Base-by-base conservation (phyloP, 2,797 vertebrate species). In the Scleropages formosus region DNA sequence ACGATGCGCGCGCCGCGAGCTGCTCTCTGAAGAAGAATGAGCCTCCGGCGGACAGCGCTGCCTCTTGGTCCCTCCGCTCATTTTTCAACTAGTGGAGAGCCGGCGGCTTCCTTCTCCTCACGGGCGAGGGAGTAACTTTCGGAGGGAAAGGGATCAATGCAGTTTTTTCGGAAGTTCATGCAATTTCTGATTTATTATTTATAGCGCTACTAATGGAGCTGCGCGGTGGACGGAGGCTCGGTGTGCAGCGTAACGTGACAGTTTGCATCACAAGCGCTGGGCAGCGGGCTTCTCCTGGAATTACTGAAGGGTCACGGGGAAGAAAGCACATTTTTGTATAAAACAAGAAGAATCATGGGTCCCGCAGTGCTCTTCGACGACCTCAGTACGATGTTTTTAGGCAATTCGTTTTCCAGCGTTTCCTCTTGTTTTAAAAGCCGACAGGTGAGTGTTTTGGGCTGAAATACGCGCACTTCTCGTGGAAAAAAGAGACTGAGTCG, bases 131-230 rank as follows among this genome's bases (percentile, higher is more conserved):
- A 13, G 9, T 56, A 64, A 76, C 75, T 76, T 63, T 44, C n/a
- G 27, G 59, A 11, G 16, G 1, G 15, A 22, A 24, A 31, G 31
- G 6, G 6, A 22, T 20, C 47, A 44, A 53, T 15, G 49, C 46
- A 51, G 76, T 39, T 75, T n/a, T 10, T 18, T 70, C 24, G 24
- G 20, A 61, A 47, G 39, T 76, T 20, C 63, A 71, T 62, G 27
- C 10, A 71, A 63, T 61, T n/a, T n/a, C n/a, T n/a, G n/a, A n/a
- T n/a, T n/a, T 70, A 51, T 51, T 51, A 24, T n/a, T 76, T 6
- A n/a, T n/a, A n/a, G n/a, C n/a, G n/a, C n/a, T n/a, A 75, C 69
- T 58, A 67, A 62, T 69, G 74, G 67, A 31, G 53, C 65, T 39
- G 24, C 22, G 46, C 12, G 24, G 15, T 12, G 24, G 15, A 27